These are phyloP conservation scores for Drosophila basisetae DNA, from an alignment of 2,888 invertebrate species.

Conservation along the genomic window DNA sequence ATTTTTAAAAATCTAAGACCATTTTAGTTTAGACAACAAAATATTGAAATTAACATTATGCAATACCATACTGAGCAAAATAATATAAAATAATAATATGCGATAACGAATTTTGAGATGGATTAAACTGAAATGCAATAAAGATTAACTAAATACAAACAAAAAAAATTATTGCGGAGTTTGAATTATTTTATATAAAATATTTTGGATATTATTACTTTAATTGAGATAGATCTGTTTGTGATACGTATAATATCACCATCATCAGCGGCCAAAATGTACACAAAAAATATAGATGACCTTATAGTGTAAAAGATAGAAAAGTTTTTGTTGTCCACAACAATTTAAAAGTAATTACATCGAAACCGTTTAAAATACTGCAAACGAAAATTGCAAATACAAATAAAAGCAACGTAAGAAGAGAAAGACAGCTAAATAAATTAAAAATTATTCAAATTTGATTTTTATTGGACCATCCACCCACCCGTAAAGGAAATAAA, in stretches of 20 bases:
- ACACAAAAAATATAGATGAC: not conserved
- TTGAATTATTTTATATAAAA: not conserved
- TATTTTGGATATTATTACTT: not conserved
- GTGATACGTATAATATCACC: not conserved
- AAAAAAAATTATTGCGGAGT: conserved; percentile 17
- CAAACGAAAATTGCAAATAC: conserved; percentile 32
- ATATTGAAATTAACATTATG: conserved; percentile 40
- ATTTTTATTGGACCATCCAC: conserved; percentile 65
- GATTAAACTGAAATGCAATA: conserved; percentile 52
- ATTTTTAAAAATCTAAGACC: conserved; percentile 21
- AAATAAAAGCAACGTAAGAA: conserved; percentile 18
- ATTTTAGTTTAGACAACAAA: conserved; percentile 57
- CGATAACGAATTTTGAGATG: conserved; percentile 44
- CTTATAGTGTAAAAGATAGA: conserved; percentile 1
- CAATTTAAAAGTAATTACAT: conserved; percentile 64
- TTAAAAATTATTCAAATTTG: conserved; percentile 79
- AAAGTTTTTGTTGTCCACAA: conserved; percentile 16
- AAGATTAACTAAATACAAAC: conserved; percentile 40
- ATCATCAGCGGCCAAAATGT: conserved; percentile 1
- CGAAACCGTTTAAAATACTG: conserved; percentile 36
- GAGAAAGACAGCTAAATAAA: conserved; percentile 66
- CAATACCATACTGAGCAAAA: conserved; percentile 15
- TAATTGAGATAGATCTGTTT: not conserved
- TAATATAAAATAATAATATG: conserved; percentile 32
- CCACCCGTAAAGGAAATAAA: conserved; percentile 7